Percentiles rank a stretch among this genome's conserved stretches.
Evolutionary conservation across 2,888 invertebrate species (phyloP).

Genomic region (Epirrhoe alternata): DNA sequence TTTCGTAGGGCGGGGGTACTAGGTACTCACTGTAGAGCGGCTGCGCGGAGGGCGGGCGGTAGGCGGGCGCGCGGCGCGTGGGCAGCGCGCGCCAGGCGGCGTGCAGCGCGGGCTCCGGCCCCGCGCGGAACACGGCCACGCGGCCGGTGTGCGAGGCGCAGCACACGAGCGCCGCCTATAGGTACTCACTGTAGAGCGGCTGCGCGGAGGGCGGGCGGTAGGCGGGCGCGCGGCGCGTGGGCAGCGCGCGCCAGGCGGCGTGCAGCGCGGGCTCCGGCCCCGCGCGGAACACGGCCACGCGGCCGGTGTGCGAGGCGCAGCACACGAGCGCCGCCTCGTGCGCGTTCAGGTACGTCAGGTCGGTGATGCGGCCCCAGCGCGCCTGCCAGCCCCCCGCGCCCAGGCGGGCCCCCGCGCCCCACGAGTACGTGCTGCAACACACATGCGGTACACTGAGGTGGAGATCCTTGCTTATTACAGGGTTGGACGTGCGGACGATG

Average conservation of each 20-base stretch:
- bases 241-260: constrained; percentile 92
- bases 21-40: constrained; percentile 71
- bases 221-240: constrained; percentile 80
- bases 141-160: not conserved
- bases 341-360: constrained; percentile 93
- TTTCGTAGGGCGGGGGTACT: too few species aligned
- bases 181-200: constrained; percentile 72
- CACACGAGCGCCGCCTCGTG: constrained; percentile 90
- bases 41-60: constrained; percentile 76
- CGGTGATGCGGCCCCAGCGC: constrained; percentile 88
- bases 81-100: constrained; percentile 93
- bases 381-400: constrained; percentile 86
- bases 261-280: constrained; percentile 93
- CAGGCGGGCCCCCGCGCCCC: constrained; percentile 90
- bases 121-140: constrained; percentile 79
- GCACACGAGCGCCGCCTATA: too few species aligned
- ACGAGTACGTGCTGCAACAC: constrained; percentile 90
- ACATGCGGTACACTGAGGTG: not conserved
- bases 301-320: constrained; percentile 92
- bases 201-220: constrained; percentile 77
- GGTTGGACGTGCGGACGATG: not conserved
- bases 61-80: constrained; percentile 78
- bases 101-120: constrained; percentile 93
- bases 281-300: constrained; percentile 90
- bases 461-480: not conserved